phyloP scores from a whole-genome alignment of 2,888 invertebrate species.

The Ichneumoninae sp. region DNA sequence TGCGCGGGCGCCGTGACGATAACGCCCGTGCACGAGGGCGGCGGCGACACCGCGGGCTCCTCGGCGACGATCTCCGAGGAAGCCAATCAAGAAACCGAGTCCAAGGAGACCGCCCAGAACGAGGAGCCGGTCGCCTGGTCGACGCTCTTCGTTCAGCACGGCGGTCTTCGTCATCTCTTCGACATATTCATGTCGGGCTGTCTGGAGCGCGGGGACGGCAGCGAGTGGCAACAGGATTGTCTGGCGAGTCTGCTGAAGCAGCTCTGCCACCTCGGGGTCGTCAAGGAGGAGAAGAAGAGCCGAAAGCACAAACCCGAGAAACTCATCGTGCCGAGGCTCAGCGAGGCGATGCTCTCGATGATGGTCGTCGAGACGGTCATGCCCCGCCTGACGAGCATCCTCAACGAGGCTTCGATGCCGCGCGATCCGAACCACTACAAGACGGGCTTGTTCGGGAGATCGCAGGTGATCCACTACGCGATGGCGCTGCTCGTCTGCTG shows the following conservation, averaged over 20 bases:
- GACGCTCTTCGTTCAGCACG: slow-evolving; percentile 93
- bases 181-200: slow-evolving; percentile 96
- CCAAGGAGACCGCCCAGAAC: slow-evolving; percentile 75
- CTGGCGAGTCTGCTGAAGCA: slow-evolving; percentile 94
- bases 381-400: slow-evolving; percentile 93
- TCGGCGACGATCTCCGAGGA: slow-evolving; percentile 71
- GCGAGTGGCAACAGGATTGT: slow-evolving; percentile 98
- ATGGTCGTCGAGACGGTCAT: slow-evolving; percentile 94
- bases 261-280: slow-evolving; percentile 93
- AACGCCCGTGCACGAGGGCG: slow-evolving; percentile 72
- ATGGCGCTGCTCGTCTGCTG: slow-evolving; percentile 97
- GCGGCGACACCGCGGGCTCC: slow-evolving; percentile 64
- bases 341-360: slow-evolving; percentile 91
- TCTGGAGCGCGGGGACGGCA: slow-evolving; percentile 89
- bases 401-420: slow-evolving; percentile 93
- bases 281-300: slow-evolving; percentile 84
- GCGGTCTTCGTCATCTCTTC: slow-evolving; percentile 94
- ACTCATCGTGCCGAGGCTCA: slow-evolving; percentile 89
- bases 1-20: slow-evolving; percentile 66
- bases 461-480: slow-evolving; percentile 95
- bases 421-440: slow-evolving; percentile 94
- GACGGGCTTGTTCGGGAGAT: slow-evolving; percentile 96
- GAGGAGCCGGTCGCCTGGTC: slow-evolving; percentile 87
- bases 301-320: slow-evolving; percentile 86
- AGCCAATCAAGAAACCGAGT: slow-evolving; percentile 71